Percentiles rank a stretch among this genome's conserved stretches.
Evolutionary conservation across 2,888 invertebrate species (phyloP).

Genomic region (Cryptocheilus praepositus): DNA sequence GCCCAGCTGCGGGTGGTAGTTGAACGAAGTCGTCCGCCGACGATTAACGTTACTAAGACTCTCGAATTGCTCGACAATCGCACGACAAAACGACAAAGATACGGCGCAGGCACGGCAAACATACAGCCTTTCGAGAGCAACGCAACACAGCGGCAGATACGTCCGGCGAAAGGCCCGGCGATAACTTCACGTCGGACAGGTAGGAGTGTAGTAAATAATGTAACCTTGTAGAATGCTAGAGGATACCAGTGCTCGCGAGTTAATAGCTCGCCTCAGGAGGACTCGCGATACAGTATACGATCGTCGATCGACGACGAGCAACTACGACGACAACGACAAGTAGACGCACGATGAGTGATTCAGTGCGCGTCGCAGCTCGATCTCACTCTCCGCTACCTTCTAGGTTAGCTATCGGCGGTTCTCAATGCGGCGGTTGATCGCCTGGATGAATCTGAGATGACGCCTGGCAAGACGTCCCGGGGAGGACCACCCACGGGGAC

Average conservation of each 20-base stretch:
- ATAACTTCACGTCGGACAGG: slow-evolving; percentile 55
- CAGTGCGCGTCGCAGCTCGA: slow-evolving; percentile 67
- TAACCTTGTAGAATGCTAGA: slow-evolving; percentile 64
- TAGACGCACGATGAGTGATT: slow-evolving; percentile 68
- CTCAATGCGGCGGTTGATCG: slow-evolving; percentile 50
- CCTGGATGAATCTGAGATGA: slow-evolving; percentile 56
- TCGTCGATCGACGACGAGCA: slow-evolving; percentile 24
- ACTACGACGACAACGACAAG: slow-evolving; percentile 26
- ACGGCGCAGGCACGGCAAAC: too few relatives aligned
- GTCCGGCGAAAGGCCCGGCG: slow-evolving; percentile 36
- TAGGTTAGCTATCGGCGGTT: slow-evolving; percentile 55
- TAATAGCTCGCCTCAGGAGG: slow-evolving; percentile 66
- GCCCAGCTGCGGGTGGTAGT: too few relatives aligned
- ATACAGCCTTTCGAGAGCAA: too few relatives aligned
- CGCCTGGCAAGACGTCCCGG: slow-evolving; percentile 64
- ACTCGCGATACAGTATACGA: slow-evolving; percentile 38
- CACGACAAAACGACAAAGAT: too few relatives aligned
- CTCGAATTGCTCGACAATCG: too few relatives aligned
- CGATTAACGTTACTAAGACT: too few relatives aligned
- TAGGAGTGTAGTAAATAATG: slow-evolving; percentile 65
- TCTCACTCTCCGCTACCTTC: slow-evolving; percentile 63
- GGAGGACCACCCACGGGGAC: slow-evolving; percentile 72
- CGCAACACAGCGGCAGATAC: slow-evolving; percentile 5
- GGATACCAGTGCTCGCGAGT: slow-evolving; percentile 58
- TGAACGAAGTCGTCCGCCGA: too few relatives aligned